Base-by-base conservation (phyloP, 23 tunicate species). In the Halocynthia aurantium region DNA sequence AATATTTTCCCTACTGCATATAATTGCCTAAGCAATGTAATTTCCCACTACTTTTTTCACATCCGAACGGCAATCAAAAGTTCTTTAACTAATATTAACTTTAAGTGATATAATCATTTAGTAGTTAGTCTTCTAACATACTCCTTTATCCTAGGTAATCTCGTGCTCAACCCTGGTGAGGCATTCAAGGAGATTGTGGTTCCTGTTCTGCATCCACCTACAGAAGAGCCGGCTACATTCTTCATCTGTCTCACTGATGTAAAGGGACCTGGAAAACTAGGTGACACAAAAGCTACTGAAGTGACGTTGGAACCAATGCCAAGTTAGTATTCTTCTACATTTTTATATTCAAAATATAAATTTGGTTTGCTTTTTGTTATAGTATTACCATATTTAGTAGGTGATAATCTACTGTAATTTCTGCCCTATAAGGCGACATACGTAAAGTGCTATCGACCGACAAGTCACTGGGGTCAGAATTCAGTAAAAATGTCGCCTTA, bases 91-190 rank as follows among this genome's bases (percentile, higher is more conserved):
- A 11, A 57, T 57, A 11, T 11, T 57, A 57, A 11, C 10, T 17
- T 10, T 67, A n/a, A 67, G 17, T 22, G 19, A 11, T 11, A 17
- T 67, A 17, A 11, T n/a, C 13, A 67, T 40, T 20, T 67, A 11
- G 20, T n/a, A 11, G n/a, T 40, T 5, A 72, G 15, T 12, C 12
- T 49, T 49, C 5, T 19, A 13, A 72, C 2, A 12, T 22, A 2
- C 11, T 72, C 55, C 44, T 66, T 11, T 4, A 2, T 63, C 55
- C 17, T 40, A 92, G 98, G 98, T 55, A 92, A 92, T 74, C 52
- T 92, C 57, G 98, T 92, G 62, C 83, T 92, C 70, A 92, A 86
- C 74, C 93, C 98, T 63, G 67, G 84, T 57, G 93, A 86, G 73
- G 79, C 84, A 53, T 80, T 71, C 69, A 75, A 84, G 61, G 83